These are phyloP conservation scores for Meloidogyne exigua DNA, from an alignment of 1,140 invertebrate species.

Conservation along the genomic window DNA sequence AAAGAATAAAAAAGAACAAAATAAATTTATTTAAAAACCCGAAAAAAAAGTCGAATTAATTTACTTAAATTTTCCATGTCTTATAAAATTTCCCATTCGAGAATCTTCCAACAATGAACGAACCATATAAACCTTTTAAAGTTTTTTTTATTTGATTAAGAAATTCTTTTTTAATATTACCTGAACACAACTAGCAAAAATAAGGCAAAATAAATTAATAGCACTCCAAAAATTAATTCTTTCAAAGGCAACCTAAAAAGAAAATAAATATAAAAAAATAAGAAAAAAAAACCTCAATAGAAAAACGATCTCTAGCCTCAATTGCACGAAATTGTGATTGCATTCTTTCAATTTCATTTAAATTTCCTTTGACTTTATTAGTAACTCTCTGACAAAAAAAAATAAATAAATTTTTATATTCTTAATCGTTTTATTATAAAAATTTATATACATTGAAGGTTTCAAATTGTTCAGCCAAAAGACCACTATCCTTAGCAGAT, in stretches of 20 bases:
- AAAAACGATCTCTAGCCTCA: constrained; percentile 64
- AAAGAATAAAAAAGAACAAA: background rate
- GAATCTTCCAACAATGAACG: constrained; percentile 64
- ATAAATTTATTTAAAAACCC: background rate
- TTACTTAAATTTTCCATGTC: constrained; percentile 38
- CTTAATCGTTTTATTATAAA: background rate
- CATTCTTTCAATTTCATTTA: constrained; percentile 64
- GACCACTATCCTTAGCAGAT: constrained; percentile 26
- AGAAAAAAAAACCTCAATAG: constrained; percentile 51
- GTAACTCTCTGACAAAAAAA: constrained; percentile 60
- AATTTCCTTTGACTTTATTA: constrained; percentile 63
- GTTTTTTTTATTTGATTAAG: background rate
- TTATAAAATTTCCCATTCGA: constrained; percentile 45
- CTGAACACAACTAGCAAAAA: constrained; percentile 64
- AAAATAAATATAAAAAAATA: constrained; percentile 7
- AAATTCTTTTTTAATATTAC: constrained; percentile 39
- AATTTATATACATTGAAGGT: constrained; percentile 61
- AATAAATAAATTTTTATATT: constrained; percentile 14
- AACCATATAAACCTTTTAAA: constrained; percentile 65
- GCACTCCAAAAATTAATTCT: constrained; percentile 65
- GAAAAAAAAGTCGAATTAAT: background rate
- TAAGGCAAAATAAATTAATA: constrained; percentile 64
- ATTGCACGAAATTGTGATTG: constrained; percentile 64
- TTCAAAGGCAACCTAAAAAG: constrained; percentile 38
- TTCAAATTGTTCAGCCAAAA: constrained; percentile 64